A percentile compares a stretch with the other conserved stretches of the same genome.
These are phyloP conservation scores for Podarcis siculus DNA, from an alignment of 2,797 vertebrate genomes.

Conservation along the genomic window DNA sequence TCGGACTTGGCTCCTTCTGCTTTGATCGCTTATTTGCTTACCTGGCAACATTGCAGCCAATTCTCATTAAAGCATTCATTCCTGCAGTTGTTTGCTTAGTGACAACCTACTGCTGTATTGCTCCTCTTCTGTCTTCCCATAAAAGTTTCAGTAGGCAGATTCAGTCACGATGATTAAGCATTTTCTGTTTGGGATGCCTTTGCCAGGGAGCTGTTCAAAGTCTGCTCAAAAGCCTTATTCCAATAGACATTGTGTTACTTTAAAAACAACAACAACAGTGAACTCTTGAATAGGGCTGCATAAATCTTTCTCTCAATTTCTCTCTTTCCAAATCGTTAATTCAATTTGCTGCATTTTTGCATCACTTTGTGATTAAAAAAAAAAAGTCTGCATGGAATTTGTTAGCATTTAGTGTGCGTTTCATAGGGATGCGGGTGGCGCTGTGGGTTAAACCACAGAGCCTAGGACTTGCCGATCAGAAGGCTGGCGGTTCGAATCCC, in stretches of 20 bases:
- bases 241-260: background rate
- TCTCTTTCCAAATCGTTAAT: no score
- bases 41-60: fast-evolving
- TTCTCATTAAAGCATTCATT: background rate
- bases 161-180: background rate
- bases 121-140: background rate
- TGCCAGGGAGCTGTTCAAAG: background rate
- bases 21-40: background rate
- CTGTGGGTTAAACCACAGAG: no score
- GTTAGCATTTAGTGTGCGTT: no score
- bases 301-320: no score
- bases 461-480: no score
- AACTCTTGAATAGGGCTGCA: background rate
- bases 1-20: background rate
- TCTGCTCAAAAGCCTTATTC: background rate
- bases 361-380: no score
- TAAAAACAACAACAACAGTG: background rate
- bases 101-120: background rate
- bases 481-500: no score
- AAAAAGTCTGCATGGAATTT: no score
- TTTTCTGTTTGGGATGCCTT: background rate
- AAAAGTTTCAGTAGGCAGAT: background rate
- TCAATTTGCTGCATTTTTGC: no score
- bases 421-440: no score
- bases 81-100: background rate